Base-by-base conservation (phyloP, 2,888 invertebrate genomes). In the Nesidiocoris tenuis region DNA sequence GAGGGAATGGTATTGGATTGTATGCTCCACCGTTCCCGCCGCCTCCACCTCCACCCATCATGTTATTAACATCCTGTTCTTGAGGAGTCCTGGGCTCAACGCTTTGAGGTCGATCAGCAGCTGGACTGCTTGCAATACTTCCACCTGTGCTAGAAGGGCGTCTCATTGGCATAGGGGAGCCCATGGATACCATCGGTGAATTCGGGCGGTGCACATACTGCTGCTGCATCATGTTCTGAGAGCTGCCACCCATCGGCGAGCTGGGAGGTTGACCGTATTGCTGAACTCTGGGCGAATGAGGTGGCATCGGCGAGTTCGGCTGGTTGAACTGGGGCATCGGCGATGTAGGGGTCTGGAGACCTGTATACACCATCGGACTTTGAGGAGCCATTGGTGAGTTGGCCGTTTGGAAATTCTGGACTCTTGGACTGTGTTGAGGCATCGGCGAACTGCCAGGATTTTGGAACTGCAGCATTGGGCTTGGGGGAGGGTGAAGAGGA, bases 1-100 rank as follows among this genome's bases (percentile, higher is more conserved):
- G 86, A 0, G 88, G 87, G n/a, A 87, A 81, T 0, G 90, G 89
- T 66, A 89, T 85, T 0, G 87, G 86, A 82, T 87, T 88, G 61
- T 85, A 83, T 7, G 87, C 87, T 81, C 86, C 86, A 1, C 86
- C 87, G 12, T 87, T 86, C 17, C 83, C 84, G 70, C 84, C 82
- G 18, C 75, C 78, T 21, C 57, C 57, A 1, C 57, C 57, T 76
- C 77, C 70, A 54, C 77, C 65, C 61, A 68, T 70, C 81, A 82
- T 61, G 83, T 83, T 68, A 39, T 64, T 63, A 9, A 19, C 64
- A 25, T 75, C 75, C 82, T 83, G 80, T 1, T 77, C 79, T 61
- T 78, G 77, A 56, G 78, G 78, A 17, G 87, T 87, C 59, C 85
- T 82, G 3, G 88, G 87, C 82, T 88, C 88, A 0, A 87, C 86